phyloP scores from a whole-genome alignment of 2,113 vertebrate genomes.

The Catharus fuscescens region DNA sequence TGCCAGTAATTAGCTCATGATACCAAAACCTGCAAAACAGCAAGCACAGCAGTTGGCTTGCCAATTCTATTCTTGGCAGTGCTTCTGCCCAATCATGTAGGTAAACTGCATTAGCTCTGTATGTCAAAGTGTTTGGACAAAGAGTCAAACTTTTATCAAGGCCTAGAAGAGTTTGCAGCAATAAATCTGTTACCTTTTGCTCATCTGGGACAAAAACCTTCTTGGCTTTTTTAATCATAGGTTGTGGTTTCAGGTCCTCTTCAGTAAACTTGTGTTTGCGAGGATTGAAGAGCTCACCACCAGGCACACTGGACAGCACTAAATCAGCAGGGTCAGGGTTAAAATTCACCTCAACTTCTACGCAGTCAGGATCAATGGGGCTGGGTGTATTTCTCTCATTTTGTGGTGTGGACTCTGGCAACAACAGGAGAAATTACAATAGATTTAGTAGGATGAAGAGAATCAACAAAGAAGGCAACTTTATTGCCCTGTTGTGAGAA shows the following conservation, averaged over 20 bases:
- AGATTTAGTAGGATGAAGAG: neutral
- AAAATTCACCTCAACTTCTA: conserved; percentile 94
- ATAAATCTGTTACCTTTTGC: conserved; percentile 84
- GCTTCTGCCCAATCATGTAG: neutral
- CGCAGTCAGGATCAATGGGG: conserved; percentile 87
- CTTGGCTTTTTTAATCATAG: conserved; percentile 99
- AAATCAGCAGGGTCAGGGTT: conserved; percentile 95
- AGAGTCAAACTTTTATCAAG: neutral
- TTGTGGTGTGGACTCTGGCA: conserved; percentile 79
- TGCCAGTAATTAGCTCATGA: conserved; percentile 1
- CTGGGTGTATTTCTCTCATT: conserved; percentile 83
- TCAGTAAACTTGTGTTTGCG: conserved; percentile 96
- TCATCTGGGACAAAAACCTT: conserved; percentile 95
- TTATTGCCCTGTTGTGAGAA: neutral
- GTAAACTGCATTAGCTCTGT: neutral
- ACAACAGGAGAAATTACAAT: conserved; percentile 59
- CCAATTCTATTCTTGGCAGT: neutral
- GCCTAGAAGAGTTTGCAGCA: neutral
- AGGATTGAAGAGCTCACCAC: conserved; percentile 96
- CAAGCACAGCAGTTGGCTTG: conserved; percentile 16
- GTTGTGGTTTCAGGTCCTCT: conserved; percentile 96
- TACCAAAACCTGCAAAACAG: neutral
- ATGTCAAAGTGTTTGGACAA: neutral
- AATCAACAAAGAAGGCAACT: neutral
- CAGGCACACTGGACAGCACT: conserved; percentile 95